Evolutionary conservation across 2,113 vertebrate species (phyloP), one percentile per base, ranked within the genome.

Genomic region (Merops nubicus): DNA sequence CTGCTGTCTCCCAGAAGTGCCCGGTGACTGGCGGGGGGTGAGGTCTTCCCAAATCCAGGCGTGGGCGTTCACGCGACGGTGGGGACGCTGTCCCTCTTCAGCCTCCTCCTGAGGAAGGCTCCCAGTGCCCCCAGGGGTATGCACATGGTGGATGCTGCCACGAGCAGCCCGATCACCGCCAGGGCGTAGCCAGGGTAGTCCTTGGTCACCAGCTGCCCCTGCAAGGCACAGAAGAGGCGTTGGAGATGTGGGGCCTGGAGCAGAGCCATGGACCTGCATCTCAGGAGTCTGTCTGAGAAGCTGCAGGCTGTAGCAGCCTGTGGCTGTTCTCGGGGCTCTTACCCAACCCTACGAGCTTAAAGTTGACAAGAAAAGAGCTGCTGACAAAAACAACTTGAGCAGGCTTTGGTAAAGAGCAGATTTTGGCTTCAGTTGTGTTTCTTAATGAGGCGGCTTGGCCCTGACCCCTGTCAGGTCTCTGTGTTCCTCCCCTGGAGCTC

Each of bases 191-290:
- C 6, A 0, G 99, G 99, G 84, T 99, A 99, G 16, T 98, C 98
- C 69, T 86, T 98, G 73, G 97, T 98, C 96, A 98, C 98, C 4
- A 99, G 97, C 85, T 98, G 97, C 13, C 99, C 99, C 99, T 99
- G 97, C 15, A 92, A 90, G 92, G 38, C 70, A 96, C 59, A 97
- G 45, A 87, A 15, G 11, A 3, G 53, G 11, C 2, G 0, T 40
- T 72, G 80, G 42, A 6, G 4, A 25, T 33, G 54, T 7, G 50
- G 42, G 28, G 6, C 34, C 51, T 12, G 12, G 28, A 38, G 65
- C 74, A 59, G 14, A 85, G 48, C 63, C 15, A 2, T 8, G 34
- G 12, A 1, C 6, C 6, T 2, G 2, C 9, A 4, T 22, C 16
- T n/a, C 5, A 81, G 4, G 6, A 5, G 80, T 14, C n/a, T 11